Evolutionary conservation across 2,888 invertebrate genomes (phyloP).

Genomic region (Gari tellinella): DNA sequence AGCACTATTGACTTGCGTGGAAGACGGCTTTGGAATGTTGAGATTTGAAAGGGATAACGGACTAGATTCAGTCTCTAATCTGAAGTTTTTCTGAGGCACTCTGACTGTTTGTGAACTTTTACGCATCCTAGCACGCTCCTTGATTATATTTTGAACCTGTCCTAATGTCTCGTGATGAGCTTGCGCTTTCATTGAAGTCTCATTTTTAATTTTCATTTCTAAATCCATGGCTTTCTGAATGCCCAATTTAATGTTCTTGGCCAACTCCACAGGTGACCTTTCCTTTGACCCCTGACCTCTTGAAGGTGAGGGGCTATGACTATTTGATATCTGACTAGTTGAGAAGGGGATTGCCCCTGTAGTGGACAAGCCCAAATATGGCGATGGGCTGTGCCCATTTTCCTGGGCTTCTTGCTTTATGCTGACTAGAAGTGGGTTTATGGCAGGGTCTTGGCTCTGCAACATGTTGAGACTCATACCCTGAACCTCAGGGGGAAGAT

Average conservation of each 20-base stretch:
- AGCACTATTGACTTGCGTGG: not conserved
- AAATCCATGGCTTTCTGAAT: conserved; percentile 35
- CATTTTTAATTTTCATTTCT: conserved; percentile 37
- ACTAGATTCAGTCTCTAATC: not conserved
- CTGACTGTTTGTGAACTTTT: conserved; percentile 50
- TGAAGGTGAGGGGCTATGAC: conserved; percentile 42
- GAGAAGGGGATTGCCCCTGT: conserved; percentile 16
- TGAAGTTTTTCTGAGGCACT: conserved; percentile 36
- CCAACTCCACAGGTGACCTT: conserved; percentile 38
- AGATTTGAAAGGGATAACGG: conserved; percentile 4
- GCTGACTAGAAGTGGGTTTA: conserved; percentile 65
- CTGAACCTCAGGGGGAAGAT: conserved; percentile 37
- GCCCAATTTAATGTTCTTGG: conserved; percentile 5
- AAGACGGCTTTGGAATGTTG: conserved; percentile 43
- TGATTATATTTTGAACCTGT: conserved; percentile 54
- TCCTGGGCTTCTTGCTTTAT: conserved; percentile 61
- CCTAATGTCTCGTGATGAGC: conserved; percentile 51
- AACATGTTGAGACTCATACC: conserved; percentile 10
- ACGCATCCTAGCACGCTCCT: conserved; percentile 56
- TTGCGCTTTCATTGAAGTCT: conserved; percentile 41
- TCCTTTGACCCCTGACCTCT: conserved; percentile 32
- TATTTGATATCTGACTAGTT: conserved; percentile 35
- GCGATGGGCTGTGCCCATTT: conserved; percentile 8
- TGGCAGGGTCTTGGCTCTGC: conserved; percentile 13
- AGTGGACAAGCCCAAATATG: not conserved